Evolutionary conservation across 2,113 vertebrate genomes (phyloP), one percentile per base, ranked within the genome.

Genomic region (Choloepus hoffmanni): DNA sequence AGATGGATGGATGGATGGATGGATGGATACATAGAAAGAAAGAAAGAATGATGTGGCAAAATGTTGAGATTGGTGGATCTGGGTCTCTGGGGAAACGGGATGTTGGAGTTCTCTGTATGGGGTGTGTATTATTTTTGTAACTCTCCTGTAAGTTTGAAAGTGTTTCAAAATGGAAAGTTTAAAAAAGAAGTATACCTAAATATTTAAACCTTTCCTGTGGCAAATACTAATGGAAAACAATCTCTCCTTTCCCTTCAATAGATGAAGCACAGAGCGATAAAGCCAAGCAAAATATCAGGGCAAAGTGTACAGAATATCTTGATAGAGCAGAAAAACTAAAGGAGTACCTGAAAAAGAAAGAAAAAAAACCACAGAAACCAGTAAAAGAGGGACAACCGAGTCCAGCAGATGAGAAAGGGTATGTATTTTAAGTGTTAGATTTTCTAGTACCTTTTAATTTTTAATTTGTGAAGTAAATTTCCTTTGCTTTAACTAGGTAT

Each of bases 311-410:
- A 2, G 99, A 99, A 85, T 99, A 99, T 96, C 97, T 99, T 98
- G 99, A 99, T 96, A 99, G 99, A 98, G 99, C 99, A 63, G 99
- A 99, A 98, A 99, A 99, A 95, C 98, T 99, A 89, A 99, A 99
- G 94, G 99, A 99, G 40, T 99, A 99, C 97, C 98, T 99, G 96
- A 99, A 99, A 98, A 99, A 99, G 96, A 99, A 97, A 95, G 99
- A 99, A 94, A 99, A 99, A 65, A 98, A 98, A 60, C 90, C 98
- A 33, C 98, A 99, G 73, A 99, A 99, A 97, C 99, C 99, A 33
- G 99, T 99, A 76, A 99, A 99, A 98, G 99, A 99, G 96, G 98
- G 98, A 1, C 98, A 98, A n/a, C 98, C 99, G 8, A 98, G 98
- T 83, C 77, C 98, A 88, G 11, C 97, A 72, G 99, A 99, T 58